These are phyloP conservation scores for Dipodomys ordii DNA, from an alignment of 2,113 vertebrate species.

Conservation along the genomic window DNA sequence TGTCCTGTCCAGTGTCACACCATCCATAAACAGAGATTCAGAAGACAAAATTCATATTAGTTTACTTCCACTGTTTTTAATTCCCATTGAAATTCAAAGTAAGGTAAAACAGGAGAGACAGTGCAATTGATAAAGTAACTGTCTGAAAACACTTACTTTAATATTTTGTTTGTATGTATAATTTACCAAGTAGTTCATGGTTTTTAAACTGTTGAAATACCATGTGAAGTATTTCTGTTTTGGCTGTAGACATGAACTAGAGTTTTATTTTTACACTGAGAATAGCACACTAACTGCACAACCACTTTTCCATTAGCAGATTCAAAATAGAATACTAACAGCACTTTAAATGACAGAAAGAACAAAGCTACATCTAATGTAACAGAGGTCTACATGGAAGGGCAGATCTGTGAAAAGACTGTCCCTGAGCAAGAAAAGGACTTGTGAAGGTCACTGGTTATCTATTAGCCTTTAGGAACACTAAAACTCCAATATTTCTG, in stretches of 20 bases:
- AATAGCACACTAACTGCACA: neutral
- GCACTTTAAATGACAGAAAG: slow-evolving; percentile 23
- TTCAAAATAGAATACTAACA: slow-evolving; percentile 8
- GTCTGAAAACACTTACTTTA: neutral
- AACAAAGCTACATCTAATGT: neutral
- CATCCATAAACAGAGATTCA: neutral
- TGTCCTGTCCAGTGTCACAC: neutral
- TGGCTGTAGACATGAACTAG: neutral
- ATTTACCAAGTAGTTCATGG: neutral
- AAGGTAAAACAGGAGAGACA: neutral
- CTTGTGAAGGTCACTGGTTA: slow-evolving; percentile 28
- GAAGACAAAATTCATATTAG: neutral
- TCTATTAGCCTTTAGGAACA: neutral
- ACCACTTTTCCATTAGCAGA: slow-evolving; percentile 62
- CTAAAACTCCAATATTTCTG: neutral
- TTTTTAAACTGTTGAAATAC: slow-evolving; percentile 23
- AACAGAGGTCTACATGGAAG: neutral
- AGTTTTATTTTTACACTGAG: slow-evolving; percentile 43
- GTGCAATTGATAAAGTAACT: neutral
- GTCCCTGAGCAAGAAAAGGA: slow-evolving; percentile 32
- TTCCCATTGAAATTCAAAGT: neutral
- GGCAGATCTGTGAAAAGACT: slow-evolving; percentile 31
- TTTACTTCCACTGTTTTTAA: slow-evolving; percentile 15
- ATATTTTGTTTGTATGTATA: too few species aligned
- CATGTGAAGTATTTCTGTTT: neutral